Conservation (phyloP, 1,140 invertebrate species). For the Drosophila kurseongensis region DNA sequence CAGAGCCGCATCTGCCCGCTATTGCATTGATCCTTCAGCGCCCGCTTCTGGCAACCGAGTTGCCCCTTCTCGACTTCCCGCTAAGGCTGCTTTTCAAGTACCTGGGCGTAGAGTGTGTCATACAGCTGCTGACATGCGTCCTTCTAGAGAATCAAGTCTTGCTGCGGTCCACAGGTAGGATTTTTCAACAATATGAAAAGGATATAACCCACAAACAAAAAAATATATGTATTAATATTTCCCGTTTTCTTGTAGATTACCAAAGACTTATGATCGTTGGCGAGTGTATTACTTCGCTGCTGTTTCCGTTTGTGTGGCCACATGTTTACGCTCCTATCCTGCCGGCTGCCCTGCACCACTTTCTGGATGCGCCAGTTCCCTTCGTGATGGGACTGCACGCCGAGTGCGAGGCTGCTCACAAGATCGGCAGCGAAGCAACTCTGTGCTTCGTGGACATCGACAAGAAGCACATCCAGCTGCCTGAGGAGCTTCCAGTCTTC, state of each 20-base stretch:
- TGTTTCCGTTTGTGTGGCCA: slow-evolving; percentile 98
- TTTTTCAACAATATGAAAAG: neutral
- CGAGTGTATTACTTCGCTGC: slow-evolving; percentile 94
- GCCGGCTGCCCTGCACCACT: slow-evolving; percentile 97
- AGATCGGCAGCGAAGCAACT: slow-evolving; percentile 90
- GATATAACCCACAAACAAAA: neutral
- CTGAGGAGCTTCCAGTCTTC: slow-evolving; percentile 97
- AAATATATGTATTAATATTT: neutral
- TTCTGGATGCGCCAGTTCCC: slow-evolving; percentile 99
- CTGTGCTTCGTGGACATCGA: slow-evolving; percentile 99
- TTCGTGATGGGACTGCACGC: slow-evolving; percentile 97
- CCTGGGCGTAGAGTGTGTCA: slow-evolving; percentile 94
- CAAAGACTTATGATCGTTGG: slow-evolving; percentile 98
- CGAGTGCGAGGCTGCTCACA: slow-evolving; percentile 85
- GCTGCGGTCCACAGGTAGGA: slow-evolving; percentile 93
- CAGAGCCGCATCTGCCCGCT: slow-evolving; percentile 89
- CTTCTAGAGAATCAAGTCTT: slow-evolving; percentile 98
- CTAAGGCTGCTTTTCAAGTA: slow-evolving; percentile 94
- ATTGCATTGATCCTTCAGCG: slow-evolving; percentile 89
- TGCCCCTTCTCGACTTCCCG: slow-evolving; percentile 97
- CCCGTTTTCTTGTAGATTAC: slow-evolving; percentile 89
- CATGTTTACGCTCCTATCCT: slow-evolving; percentile 99
- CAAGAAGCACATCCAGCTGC: slow-evolving; percentile 94
- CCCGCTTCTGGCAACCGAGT: slow-evolving; percentile 90
- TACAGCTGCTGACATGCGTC: slow-evolving; percentile 98